Percentiles rank a stretch among this genome's conserved stretches.
Evolutionary conservation across 2,113 vertebrate genomes (phyloP).

Genomic region (Maccullochella peelii): DNA sequence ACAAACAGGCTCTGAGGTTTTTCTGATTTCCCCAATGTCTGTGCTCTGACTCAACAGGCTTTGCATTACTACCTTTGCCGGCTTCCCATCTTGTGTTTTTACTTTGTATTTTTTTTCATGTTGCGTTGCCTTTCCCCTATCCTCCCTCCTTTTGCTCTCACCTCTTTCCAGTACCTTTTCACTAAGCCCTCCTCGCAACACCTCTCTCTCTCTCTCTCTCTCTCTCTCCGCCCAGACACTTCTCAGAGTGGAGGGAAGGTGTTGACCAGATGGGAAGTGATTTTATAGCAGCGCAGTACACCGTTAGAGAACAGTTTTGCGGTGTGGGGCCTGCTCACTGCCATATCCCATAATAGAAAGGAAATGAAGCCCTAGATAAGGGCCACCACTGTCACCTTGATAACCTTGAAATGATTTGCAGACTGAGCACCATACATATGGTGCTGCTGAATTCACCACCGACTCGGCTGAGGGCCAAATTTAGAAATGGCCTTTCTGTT

Average conservation of each 20-base stretch:
- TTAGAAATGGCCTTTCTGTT: constrained; percentile 8
- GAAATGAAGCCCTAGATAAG: constrained; percentile 68
- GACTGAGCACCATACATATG: constrained; percentile 32
- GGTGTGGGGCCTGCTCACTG: constrained; percentile 55
- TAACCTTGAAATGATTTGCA: constrained; percentile 64
- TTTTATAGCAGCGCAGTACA: constrained; percentile 41
- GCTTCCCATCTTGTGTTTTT: constrained; percentile 11
- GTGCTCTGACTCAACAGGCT: constrained; percentile 51
- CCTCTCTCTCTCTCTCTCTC: neutral
- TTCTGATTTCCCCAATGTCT: constrained; percentile 71
- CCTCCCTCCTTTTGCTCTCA: constrained; percentile 16
- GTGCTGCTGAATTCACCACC: constrained; percentile 3
- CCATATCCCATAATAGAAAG: constrained; percentile 59
- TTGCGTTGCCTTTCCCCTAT: constrained; percentile 6
- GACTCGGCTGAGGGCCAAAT: constrained; percentile 9
- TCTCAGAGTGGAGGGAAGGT: constrained; percentile 26
- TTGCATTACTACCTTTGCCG: constrained; percentile 50
- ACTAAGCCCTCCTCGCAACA: constrained; percentile 5
- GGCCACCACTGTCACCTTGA: constrained; percentile 56
- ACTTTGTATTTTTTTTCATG: neutral
- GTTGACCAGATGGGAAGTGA: constrained; percentile 63
- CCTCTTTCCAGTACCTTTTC: constrained; percentile 10
- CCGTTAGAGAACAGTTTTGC: constrained; percentile 29
- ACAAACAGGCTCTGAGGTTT: constrained; percentile 57
- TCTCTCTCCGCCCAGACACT: constrained; percentile 4